These are phyloP conservation scores for Hippolais icterina DNA, from an alignment of 2,113 vertebrate genomes.

Conservation along the genomic window DNA sequence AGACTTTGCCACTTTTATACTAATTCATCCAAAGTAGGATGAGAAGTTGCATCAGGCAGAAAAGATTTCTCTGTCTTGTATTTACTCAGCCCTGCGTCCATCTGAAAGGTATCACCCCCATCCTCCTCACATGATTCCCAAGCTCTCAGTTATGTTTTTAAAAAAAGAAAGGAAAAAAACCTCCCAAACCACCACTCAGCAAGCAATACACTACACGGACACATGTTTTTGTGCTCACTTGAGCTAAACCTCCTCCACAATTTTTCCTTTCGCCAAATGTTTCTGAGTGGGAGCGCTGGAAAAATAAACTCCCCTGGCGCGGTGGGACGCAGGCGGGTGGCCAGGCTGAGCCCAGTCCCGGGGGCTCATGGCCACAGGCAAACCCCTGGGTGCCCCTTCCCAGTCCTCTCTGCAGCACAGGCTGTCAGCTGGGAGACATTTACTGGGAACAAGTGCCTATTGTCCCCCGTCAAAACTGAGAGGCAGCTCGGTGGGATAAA, in stretches of 20 bases:
- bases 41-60: neutral
- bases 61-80: neutral
- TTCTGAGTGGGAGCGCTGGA: slow-evolving; percentile 65
- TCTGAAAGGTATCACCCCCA: slow-evolving; percentile 26
- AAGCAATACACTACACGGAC: neutral
- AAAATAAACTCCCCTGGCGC: slow-evolving; percentile 57
- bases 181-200: neutral
- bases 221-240: slow-evolving; percentile 62
- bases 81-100: neutral
- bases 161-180: neutral
- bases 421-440: neutral
- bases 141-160: neutral
- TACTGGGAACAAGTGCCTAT: slow-evolving; percentile 47
- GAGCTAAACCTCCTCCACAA: slow-evolving; percentile 57
- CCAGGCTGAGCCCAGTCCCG: neutral
- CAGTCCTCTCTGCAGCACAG: neutral
- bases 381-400: neutral
- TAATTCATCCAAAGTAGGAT: neutral
- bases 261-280: slow-evolving; percentile 49
- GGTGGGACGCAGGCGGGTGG: neutral
- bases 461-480: neutral
- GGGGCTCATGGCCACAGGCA: rapidly evolving
- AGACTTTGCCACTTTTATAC: neutral
- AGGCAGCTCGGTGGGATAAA: neutral
- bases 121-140: slow-evolving; percentile 3